These are phyloP conservation scores for Gnatocerus cornutus DNA, from an alignment of 2,888 invertebrate species.

Conservation along the genomic window DNA sequence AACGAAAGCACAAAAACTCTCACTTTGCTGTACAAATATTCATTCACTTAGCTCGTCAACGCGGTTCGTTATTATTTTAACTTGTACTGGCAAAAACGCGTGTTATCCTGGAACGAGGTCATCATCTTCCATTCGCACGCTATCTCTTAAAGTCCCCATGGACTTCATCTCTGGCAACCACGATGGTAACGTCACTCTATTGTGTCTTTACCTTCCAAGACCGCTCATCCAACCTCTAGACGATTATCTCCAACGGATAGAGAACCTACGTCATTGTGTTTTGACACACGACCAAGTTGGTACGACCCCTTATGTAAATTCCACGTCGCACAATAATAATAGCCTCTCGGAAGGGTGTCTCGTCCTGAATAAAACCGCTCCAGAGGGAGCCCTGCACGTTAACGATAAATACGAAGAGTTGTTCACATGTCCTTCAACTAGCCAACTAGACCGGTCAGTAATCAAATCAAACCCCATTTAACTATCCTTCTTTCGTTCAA, in stretches of 20 bases:
- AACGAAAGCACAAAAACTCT: background rate
- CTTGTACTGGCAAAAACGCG: no score
- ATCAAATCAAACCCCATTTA: constrained; percentile 21
- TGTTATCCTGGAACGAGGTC: background rate
- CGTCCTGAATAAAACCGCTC: constrained; percentile 7
- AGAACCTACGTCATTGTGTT: constrained; percentile 31
- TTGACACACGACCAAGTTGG: constrained; percentile 31
- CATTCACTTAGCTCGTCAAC: background rate
- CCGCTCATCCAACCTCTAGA: no score
- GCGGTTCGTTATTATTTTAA: background rate
- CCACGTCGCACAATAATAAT: constrained; percentile 36
- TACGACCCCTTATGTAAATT: constrained; percentile 37
- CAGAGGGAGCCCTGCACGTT: constrained; percentile 2
- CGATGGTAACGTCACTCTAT: constrained; percentile 17
- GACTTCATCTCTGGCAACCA: constrained; percentile 5
- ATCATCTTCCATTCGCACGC: constrained; percentile 1
- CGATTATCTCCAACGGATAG: constrained; percentile 36
- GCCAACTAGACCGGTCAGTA: constrained; percentile 6
- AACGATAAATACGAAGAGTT: constrained; percentile 23
- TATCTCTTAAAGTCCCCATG: background rate
- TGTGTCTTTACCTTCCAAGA: constrained; percentile 21
- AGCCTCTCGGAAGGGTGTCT: constrained; percentile 24
- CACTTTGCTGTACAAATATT: no score
- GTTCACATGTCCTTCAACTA: constrained; percentile 21
- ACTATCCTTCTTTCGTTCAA: constrained; percentile 1